Percentiles rank a stretch among this genome's conserved stretches.
These are phyloP conservation scores for Diogma glabrata DNA, from an alignment of 2,888 invertebrate species.

Conservation along the genomic window DNA sequence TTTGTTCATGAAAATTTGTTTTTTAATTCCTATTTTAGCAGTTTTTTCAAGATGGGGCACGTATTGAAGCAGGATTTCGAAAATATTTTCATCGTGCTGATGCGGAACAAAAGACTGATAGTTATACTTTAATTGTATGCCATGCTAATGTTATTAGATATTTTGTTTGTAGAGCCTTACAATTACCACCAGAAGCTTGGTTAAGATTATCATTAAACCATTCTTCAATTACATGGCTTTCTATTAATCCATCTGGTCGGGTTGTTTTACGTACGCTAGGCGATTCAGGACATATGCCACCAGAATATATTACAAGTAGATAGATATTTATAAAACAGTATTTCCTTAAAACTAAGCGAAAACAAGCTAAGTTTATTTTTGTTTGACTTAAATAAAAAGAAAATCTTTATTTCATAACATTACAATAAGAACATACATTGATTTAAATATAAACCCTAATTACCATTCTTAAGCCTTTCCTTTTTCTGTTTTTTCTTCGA, in stretches of 20 bases:
- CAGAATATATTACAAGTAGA: conserved; percentile 53
- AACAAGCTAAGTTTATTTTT: no score
- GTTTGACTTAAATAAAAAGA: no score
- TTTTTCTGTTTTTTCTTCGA: no score
- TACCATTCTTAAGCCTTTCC: no score
- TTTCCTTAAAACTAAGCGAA: no score
- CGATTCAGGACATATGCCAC: conserved; percentile 84
- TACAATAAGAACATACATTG: no score
- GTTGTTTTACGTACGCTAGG: conserved; percentile 72
- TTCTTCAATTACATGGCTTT: conserved; percentile 86
- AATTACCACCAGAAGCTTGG: conserved; percentile 97
- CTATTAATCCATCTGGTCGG: conserved; percentile 73
- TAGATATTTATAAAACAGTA: no score
- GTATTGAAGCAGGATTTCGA: conserved; percentile 93
- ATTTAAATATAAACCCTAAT: no score
- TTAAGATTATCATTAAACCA: conserved; percentile 82
- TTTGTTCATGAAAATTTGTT: conserved; percentile 8
- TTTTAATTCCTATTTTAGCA: conserved; percentile 43
- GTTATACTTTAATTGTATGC: conserved; percentile 85
- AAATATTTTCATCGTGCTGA: conserved; percentile 86
- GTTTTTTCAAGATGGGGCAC: conserved; percentile 84
- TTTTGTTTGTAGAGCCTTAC: conserved; percentile 90
- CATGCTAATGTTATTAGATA: conserved; percentile 97
- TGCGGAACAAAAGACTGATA: conserved; percentile 64
- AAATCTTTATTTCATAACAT: no score